phyloP scores from a whole-genome alignment of 2,888 invertebrate species.

The Sminthurinus aureus region DNA sequence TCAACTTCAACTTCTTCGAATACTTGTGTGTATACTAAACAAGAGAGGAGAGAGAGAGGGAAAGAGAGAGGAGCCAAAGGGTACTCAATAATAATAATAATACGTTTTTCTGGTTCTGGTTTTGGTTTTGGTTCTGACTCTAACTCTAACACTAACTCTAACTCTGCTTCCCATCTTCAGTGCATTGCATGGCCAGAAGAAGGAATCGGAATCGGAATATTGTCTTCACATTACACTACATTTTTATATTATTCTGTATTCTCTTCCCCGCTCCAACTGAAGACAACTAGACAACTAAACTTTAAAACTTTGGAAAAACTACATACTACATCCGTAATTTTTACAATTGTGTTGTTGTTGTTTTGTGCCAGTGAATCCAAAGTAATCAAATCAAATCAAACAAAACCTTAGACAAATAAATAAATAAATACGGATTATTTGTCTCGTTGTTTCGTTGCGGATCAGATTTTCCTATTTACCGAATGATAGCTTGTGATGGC shows the following conservation, averaged over 20 bases:
- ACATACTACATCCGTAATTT: neutral
- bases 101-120: neutral
- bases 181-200: conserved; percentile 28
- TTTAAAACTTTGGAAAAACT: neutral
- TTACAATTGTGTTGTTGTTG: neutral
- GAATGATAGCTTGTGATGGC: neutral
- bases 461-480: neutral
- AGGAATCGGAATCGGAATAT: neutral
- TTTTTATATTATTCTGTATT: neutral
- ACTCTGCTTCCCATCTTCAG: conserved; percentile 5
- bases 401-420: too few relatives aligned
- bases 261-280: conserved; percentile 2
- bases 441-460: neutral
- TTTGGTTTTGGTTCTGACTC: too few relatives aligned
- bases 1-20: neutral
- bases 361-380: neutral
- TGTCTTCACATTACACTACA: neutral
- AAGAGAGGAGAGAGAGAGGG: neutral
- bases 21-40: neutral
- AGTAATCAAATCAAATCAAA: too few relatives aligned
- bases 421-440: too few relatives aligned
- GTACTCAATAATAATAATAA: conserved; percentile 24
- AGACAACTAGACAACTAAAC: neutral
- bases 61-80: conserved; percentile 34
- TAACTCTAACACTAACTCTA: too few relatives aligned